A percentile compares a stretch with the other conserved stretches of the same genome.
Evolutionary conservation across 2,113 vertebrate genomes (phyloP).

Genomic region (Onychostruthus taczanowskii): DNA sequence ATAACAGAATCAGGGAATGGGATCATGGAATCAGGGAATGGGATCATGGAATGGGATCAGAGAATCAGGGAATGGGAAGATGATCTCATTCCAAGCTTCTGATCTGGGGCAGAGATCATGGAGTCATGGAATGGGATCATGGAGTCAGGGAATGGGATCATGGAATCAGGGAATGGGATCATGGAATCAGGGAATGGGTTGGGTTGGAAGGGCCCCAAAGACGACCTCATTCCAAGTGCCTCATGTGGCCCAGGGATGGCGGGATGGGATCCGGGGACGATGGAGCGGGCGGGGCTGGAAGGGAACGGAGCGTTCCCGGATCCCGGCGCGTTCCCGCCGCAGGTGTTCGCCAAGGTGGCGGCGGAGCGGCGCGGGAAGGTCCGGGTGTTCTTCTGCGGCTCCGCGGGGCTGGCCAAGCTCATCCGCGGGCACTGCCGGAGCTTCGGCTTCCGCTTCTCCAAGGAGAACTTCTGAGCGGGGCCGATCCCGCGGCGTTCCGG

Average conservation of each 20-base stretch:
- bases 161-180: too few relatives aligned
- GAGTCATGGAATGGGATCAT: too few relatives aligned
- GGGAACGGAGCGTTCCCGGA: not conserved
- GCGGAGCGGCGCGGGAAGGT: conserved; percentile 83
- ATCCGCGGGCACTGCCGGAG: conserved; percentile 80
- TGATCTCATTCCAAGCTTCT: too few relatives aligned
- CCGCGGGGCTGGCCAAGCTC: conserved; percentile 76
- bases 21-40: too few relatives aligned
- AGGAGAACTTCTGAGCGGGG: conserved; percentile 79
- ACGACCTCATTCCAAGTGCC: too few relatives aligned
- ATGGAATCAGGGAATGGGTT: not conserved
- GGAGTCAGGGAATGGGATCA: too few relatives aligned
- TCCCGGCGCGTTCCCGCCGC: not conserved
- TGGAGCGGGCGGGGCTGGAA: accelerated
- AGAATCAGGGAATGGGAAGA: too few relatives aligned
- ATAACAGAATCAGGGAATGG: too few relatives aligned
- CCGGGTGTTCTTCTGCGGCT: conserved; percentile 88
- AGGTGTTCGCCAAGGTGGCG: conserved; percentile 85
- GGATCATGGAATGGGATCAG: not conserved
- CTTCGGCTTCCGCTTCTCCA: conserved; percentile 85
- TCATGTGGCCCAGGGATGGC: not conserved
- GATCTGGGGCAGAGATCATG: too few relatives aligned
- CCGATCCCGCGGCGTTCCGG: not conserved
- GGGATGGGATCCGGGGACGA: not conserved
- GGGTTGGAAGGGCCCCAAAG: not conserved